Conservation (phyloP, 2,888 invertebrate species). For the Apeira syringaria region DNA sequence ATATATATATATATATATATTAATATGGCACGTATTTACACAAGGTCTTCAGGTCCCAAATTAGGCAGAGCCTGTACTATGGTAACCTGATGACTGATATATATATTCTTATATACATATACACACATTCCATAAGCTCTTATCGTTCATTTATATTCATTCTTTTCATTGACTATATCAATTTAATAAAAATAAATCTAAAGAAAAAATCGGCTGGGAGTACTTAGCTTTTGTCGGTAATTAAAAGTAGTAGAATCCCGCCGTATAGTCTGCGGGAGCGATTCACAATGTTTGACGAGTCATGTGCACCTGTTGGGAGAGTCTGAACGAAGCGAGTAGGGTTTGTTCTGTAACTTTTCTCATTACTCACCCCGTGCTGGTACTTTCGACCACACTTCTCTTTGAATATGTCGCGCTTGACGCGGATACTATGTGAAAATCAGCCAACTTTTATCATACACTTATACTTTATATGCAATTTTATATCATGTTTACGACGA, state of each 20-base stretch:
- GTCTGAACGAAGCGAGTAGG: constrained; percentile 21
- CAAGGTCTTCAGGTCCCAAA: too few species aligned
- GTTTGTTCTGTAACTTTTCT: constrained; percentile 35
- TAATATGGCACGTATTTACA: too few species aligned
- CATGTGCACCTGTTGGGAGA: constrained; percentile 20
- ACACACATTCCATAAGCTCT: too few species aligned
- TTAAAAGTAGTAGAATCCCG: constrained; percentile 2
- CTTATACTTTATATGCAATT: constrained; percentile 4
- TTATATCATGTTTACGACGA: constrained; percentile 10
- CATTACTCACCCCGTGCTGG: constrained; percentile 34
- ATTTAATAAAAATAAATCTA: too few species aligned
- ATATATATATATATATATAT: too few species aligned
- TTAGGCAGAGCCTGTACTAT: too few species aligned
- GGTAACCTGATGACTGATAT: too few species aligned
- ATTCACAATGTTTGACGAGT: constrained; percentile 19
- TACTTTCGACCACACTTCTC: constrained; percentile 31
- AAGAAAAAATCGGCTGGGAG: too few species aligned
- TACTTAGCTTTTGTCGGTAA: too few species aligned
- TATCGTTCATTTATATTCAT: too few species aligned
- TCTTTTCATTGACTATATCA: too few species aligned
- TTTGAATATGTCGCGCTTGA: constrained; percentile 15
- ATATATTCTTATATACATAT: too few species aligned
- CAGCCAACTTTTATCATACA: background rate
- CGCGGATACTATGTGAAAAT: constrained; percentile 5
- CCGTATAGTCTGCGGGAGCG: constrained; percentile 1